Percentiles rank a stretch among this genome's conserved stretches.
phyloP scores from a whole-genome alignment of 1,140 invertebrate species.

The Drosophila ogumai region DNA sequence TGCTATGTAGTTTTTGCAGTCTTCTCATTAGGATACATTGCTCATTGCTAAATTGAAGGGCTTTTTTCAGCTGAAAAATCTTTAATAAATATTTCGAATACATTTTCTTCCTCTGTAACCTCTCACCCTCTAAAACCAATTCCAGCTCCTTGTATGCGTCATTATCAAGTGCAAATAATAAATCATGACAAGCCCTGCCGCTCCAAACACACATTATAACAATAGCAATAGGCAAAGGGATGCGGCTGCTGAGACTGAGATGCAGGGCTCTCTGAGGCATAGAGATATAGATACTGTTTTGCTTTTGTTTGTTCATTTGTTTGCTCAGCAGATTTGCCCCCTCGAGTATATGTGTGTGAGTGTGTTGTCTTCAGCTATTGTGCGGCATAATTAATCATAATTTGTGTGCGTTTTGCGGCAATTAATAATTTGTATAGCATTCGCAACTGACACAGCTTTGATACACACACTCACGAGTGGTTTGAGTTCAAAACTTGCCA shows the following conservation, averaged over 20 bases:
- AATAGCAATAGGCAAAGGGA: slow-evolving; percentile 4
- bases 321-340: slow-evolving; percentile 44
- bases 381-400: slow-evolving; percentile 77
- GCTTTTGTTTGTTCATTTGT: slow-evolving; percentile 57
- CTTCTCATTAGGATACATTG: neutral
- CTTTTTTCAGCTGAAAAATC: neutral
- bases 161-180: slow-evolving; percentile 83
- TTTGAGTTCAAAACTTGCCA: slow-evolving; percentile 34
- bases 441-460: slow-evolving; percentile 52
- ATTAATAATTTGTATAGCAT: slow-evolving; percentile 76
- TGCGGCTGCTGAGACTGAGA: slow-evolving; percentile 1
- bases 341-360: slow-evolving; percentile 5
- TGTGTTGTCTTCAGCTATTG: slow-evolving; percentile 56
- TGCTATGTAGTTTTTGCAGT: neutral
- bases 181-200: slow-evolving; percentile 67
- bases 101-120: slow-evolving; percentile 8
- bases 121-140: slow-evolving; percentile 7
- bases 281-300: slow-evolving; percentile 62
- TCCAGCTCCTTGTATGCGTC: slow-evolving; percentile 56
- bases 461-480: slow-evolving; percentile 32
- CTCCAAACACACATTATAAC: slow-evolving; percentile 31
- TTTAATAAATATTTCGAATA: neutral
- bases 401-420: slow-evolving; percentile 76
- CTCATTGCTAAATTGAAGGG: neutral
- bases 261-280: slow-evolving; percentile 10